Base-by-base conservation (phyloP, 2,797 vertebrate genomes). In the Macropodus opercularis region DNA sequence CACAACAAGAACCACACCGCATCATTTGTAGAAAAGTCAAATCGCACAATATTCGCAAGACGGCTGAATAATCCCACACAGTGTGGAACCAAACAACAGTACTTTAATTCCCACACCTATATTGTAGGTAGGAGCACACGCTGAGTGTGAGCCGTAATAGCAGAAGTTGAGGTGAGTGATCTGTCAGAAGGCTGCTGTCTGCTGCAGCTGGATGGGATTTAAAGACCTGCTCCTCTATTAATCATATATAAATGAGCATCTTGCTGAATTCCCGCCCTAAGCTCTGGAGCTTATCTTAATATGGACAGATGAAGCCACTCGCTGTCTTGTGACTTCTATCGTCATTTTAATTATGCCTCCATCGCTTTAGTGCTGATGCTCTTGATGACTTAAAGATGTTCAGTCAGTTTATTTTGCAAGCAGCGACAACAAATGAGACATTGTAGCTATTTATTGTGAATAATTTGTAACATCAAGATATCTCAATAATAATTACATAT, bases 201-300 rank as follows among this genome's bases (percentile, higher is more conserved):
- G 81, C 56, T 36, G 62, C 73, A 84, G 75, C 71, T 90, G 85
- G 86, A 88, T 87, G 86, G 69, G 77, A 81, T 87, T 82, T 76
- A 67, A 83, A 87, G 80, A 85, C 76, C 73, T 89, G 89, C 86
- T 79, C 72, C 79, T 75, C 70, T 84, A 87, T 92, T 88, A 90
- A 90, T 92, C 88, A 85, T 77, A 87, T 90, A 91, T 70, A 90
- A 90, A 89, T 91, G 79, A 88, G 84, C 82, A 67, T 83, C 72
- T 53, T 69, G 64, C 67, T 55, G 69, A 79, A 72, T 58, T 86
- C 70, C 69, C 71, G 67, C 71, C 61, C 53, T 59, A 75, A 87
- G 74, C 85, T 67, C 77, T 62, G 32, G 2, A 51, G 78, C 81
- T 91, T 88, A 90, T 90, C 87, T 79, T 88, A 85, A 88, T 84